These are phyloP conservation scores for Rhinella marina DNA, from an alignment of 2,797 vertebrate genomes.

Conservation along the genomic window DNA sequence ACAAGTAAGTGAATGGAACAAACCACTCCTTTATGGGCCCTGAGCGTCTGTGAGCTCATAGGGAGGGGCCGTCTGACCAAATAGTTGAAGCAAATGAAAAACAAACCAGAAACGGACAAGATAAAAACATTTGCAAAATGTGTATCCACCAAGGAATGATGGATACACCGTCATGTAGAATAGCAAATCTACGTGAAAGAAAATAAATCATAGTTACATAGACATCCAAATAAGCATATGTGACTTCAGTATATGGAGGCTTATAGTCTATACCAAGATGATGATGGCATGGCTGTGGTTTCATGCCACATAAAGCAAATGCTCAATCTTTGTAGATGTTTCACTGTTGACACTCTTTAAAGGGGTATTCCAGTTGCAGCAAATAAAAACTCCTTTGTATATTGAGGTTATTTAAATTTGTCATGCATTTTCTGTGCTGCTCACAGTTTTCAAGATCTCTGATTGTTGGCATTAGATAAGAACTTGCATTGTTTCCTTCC, in stretches of 20 bases:
- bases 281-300: not conserved
- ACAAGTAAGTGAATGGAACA: constrained; percentile 65
- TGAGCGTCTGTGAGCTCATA: constrained; percentile 65
- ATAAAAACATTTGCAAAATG: constrained; percentile 48
- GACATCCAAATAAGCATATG: not conserved
- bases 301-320: not conserved
- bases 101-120: constrained; percentile 63
- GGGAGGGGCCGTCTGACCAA: constrained; percentile 67
- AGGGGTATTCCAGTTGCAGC: not conserved
- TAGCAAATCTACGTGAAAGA: not conserved
- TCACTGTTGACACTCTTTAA: not conserved
- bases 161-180: not conserved
- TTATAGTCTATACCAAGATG: not conserved
- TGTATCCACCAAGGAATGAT: not conserved
- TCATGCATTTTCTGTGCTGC: not conserved
- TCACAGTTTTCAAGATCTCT: not conserved
- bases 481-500: not conserved
- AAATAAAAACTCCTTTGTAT: not conserved
- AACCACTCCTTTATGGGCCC: constrained; percentile 66
- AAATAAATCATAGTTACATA: not conserved
- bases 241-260: not conserved
- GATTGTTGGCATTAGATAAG: not conserved
- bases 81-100: constrained; percentile 60
- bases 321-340: not conserved
- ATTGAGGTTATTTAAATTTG: too few species aligned